These are phyloP conservation scores for Beris morrisii DNA, from an alignment of 2,888 invertebrate genomes.

Conservation along the genomic window DNA sequence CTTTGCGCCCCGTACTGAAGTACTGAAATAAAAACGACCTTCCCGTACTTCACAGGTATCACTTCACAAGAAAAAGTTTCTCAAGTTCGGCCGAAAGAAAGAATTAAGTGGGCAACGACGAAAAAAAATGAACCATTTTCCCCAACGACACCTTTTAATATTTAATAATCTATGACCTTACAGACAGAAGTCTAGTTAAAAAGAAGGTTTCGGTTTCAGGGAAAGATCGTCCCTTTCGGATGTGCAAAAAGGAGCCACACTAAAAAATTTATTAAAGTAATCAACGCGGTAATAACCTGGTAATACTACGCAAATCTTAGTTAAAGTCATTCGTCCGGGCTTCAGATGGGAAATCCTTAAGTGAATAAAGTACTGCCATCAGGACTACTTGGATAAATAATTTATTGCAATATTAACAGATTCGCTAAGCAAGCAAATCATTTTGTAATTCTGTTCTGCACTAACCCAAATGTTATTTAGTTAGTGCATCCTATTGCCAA, in stretches of 20 bases:
- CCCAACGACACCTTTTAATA: neutral
- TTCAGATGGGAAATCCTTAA: too few species aligned
- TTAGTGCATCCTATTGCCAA: too few species aligned
- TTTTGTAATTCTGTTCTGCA: too few species aligned
- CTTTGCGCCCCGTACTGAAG: neutral
- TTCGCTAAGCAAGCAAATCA: too few species aligned
- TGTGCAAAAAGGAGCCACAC: neutral
- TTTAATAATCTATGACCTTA: slow-evolving; percentile 5
- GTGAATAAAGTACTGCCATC: too few species aligned
- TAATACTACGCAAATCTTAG: slow-evolving; percentile 12
- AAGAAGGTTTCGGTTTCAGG: neutral
- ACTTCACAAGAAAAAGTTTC: neutral
- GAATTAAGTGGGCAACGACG: neutral
- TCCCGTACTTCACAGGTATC: neutral
- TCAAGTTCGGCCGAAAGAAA: slow-evolving; percentile 2
- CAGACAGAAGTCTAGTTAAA: neutral
- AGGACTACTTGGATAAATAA: too few species aligned
- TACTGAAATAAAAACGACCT: neutral
- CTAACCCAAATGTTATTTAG: too few species aligned
- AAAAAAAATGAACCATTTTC: neutral
- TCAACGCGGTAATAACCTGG: neutral
- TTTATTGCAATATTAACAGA: too few species aligned
- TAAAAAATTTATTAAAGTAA: slow-evolving; percentile 5
- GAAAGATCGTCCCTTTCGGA: neutral
- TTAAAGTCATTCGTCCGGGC: too few species aligned